Evolutionary conservation across 2,113 vertebrate genomes (phyloP).

Genomic region (Gallinago jamesoni): DNA sequence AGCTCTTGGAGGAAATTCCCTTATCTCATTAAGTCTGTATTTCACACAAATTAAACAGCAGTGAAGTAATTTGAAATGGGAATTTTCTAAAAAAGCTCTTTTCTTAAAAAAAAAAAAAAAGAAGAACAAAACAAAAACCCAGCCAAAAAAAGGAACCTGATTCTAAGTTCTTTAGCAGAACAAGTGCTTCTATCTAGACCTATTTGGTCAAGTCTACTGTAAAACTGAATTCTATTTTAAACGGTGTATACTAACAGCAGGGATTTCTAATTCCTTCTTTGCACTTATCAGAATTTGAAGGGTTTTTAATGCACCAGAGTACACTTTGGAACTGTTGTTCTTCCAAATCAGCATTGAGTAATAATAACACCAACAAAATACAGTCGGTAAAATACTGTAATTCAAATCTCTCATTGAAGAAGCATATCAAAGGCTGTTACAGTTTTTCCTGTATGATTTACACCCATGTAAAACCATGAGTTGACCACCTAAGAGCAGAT

Average conservation of each 20-base stretch:
- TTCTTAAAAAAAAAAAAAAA: not conserved
- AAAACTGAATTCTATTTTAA: not conserved
- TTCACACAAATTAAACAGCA: slow-evolving; percentile 28
- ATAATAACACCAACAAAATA: not conserved
- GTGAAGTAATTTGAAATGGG: slow-evolving; percentile 12
- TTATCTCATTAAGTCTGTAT: slow-evolving; percentile 42
- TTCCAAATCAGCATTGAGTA: not conserved
- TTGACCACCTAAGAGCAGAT: not conserved
- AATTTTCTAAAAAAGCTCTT: not conserved
- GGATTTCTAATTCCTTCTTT: not conserved
- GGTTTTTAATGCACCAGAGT: not conserved
- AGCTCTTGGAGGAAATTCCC: slow-evolving; percentile 13
- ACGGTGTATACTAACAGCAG: not conserved
- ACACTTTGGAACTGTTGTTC: not conserved
- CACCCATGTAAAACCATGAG: not conserved
- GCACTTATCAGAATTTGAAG: not conserved
- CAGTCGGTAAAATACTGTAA: not conserved
- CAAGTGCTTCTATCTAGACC: not conserved
- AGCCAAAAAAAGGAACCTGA: not conserved
- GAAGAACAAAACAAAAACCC: no score
- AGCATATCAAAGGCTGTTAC: not conserved
- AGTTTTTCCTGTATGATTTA: not conserved
- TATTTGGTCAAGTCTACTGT: not conserved
- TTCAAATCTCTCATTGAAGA: not conserved
- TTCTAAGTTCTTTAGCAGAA: not conserved